Evolutionary conservation across 2,113 vertebrate genomes (phyloP).

Genomic region (Scolopax mira): DNA sequence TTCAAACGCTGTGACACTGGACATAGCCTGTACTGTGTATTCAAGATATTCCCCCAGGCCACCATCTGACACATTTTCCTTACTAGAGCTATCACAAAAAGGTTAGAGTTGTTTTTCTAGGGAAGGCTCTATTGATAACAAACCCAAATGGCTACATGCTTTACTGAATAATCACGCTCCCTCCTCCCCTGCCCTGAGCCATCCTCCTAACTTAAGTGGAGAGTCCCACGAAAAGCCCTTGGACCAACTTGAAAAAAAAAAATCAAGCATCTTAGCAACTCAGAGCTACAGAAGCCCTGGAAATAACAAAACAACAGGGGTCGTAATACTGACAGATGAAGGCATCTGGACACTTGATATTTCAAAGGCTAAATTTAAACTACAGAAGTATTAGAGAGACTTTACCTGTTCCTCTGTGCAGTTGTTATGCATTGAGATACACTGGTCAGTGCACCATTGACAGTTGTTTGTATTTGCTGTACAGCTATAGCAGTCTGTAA

Average conservation of each 20-base stretch:
- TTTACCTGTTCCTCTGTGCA: slow-evolving; percentile 87
- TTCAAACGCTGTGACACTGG: background rate
- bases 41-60: background rate
- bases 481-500: slow-evolving; percentile 97
- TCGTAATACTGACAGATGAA: background rate
- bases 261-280: background rate
- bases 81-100: background rate
- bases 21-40: background rate
- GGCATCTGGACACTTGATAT: background rate
- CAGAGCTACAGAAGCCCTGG: background rate
- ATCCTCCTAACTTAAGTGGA: background rate
- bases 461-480: slow-evolving; percentile 93
- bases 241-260: background rate
- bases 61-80: background rate
- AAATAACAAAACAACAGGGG: background rate
- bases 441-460: slow-evolving; percentile 91
- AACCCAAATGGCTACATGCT: background rate
- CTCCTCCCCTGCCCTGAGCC: background rate
- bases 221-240: background rate
- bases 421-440: slow-evolving; percentile 86
- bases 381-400: background rate
- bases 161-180: background rate
- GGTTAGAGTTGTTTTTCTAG: background rate
- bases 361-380: background rate
- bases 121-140: background rate